phyloP scores from a whole-genome alignment of 2,113 vertebrate species.

The Osmerus mordax region DNA sequence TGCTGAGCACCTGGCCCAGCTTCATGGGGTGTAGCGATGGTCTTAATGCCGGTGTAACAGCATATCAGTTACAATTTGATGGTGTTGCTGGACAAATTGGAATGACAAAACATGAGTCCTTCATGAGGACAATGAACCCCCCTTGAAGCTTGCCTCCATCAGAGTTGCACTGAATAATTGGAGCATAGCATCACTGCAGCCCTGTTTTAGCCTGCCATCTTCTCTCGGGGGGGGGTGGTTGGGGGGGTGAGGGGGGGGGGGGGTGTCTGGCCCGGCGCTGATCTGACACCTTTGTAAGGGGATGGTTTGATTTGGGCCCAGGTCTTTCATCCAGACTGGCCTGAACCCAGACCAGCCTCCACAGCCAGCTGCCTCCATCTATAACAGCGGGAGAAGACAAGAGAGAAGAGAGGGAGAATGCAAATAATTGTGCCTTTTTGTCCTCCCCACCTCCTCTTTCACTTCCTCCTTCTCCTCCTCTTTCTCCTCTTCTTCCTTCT shows the following conservation, averaged over 20 bases:
- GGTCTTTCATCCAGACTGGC: slow-evolving; percentile 25
- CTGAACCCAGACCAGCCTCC: background rate
- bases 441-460: background rate
- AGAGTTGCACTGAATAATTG: slow-evolving; percentile 30
- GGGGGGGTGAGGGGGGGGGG: background rate
- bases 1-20: too few relatives aligned
- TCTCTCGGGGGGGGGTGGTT: background rate
- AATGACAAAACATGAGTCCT: too few relatives aligned
- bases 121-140: slow-evolving; percentile 13
- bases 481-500: background rate
- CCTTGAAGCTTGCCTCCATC: slow-evolving; percentile 23
- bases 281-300: slow-evolving; percentile 13
- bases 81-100: too few relatives aligned
- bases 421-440: background rate
- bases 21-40: too few relatives aligned
- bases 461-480: background rate
- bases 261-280: slow-evolving; percentile 7
- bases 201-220: slow-evolving; percentile 28
- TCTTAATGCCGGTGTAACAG: too few relatives aligned
- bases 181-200: slow-evolving; percentile 32
- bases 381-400: background rate
- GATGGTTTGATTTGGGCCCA: slow-evolving; percentile 15
- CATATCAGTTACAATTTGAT: too few relatives aligned
- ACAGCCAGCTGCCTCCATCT: slow-evolving; percentile 25
- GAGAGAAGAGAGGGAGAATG: background rate